Percentiles rank a stretch among this genome's conserved stretches.
Evolutionary conservation across 2,797 vertebrate species (phyloP).

Genomic region (Arrhamphus sclerolepis): DNA sequence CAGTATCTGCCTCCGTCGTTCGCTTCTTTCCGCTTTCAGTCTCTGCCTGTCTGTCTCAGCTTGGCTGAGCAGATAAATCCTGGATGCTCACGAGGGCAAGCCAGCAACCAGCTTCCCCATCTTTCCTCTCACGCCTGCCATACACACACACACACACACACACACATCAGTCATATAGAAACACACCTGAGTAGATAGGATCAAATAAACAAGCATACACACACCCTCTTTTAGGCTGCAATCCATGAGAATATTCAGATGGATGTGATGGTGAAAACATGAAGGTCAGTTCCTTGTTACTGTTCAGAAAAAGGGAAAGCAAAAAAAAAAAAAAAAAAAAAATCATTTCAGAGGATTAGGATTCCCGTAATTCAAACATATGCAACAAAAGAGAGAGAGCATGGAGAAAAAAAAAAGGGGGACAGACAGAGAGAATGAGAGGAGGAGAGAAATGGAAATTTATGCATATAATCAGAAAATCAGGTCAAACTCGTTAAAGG

Average conservation of each 20-base stretch:
- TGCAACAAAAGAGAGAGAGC: conserved; percentile 13
- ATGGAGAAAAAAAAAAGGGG: conserved; percentile 9
- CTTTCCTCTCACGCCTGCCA: conserved; percentile 19
- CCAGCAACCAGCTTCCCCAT: conserved; percentile 28
- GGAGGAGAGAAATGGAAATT: conserved; percentile 37
- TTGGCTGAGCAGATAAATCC: conserved; percentile 71
- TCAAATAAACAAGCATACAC: conserved; percentile 12
- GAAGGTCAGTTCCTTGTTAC: conserved; percentile 40
- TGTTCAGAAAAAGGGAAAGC: conserved; percentile 15
- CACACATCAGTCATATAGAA: conserved; percentile 8
- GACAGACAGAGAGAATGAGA: conserved; percentile 9
- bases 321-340: no score
- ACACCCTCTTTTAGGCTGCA: conserved; percentile 18
- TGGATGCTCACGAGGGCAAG: conserved; percentile 44
- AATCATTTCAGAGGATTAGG: conserved; percentile 39
- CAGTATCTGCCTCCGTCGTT: conserved; percentile 45
- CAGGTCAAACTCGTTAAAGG: conserved; percentile 67
- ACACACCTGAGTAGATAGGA: conserved; percentile 25
- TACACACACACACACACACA: conserved; percentile 11
- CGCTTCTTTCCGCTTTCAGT: conserved; percentile 42
- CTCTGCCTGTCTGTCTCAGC: conserved; percentile 55
- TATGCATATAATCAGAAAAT: conserved; percentile 58
- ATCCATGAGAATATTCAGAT: conserved; percentile 53
- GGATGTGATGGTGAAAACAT: conserved; percentile 35
- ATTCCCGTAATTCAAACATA: conserved; percentile 41